Base-by-base conservation (phyloP, 2,888 invertebrate species). In the Hoplodrina blanda region DNA sequence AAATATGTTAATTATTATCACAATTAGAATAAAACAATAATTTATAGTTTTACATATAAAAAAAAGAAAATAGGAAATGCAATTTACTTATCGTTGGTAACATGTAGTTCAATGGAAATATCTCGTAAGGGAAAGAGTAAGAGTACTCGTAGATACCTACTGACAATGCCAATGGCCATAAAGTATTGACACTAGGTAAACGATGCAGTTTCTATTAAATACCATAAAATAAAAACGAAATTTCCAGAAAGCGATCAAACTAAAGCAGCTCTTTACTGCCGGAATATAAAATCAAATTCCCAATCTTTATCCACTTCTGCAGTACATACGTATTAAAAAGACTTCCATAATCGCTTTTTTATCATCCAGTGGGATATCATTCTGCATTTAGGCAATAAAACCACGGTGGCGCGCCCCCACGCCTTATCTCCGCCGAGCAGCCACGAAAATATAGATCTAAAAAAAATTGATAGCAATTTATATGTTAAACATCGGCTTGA, bases 381-480 rank as follows among this genome's bases (percentile, higher is more conserved):
- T 88, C 85, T 87, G 87, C 87, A 91, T 89, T 90, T 87, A 84
- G 85, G 88, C 89, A 92, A 92, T 93, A 91, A 91, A 92, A 90
- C 81, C 88, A 87, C 84, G 83, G 82, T 73, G 76, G 81, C 84
- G 83, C 87, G 87, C 84, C 86, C 87, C 84, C 70, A 67, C 82
- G 87, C 83, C 92, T 93, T 93, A 94, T 94, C 94, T 91, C 81
- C 78, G 46, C 56, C 80, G 84, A 88, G 84, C 93, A 93, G 93
- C 88, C 89, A 85, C 90, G 88, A 89, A 92, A 92, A 93, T 92
- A 92, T 92, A 91, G 92, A 92, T 93, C 91, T 91, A 91, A 90
- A 93, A 92, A 84, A 93, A 93, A 93, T 91, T 92, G 91, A 93
- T 93, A 92, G 91, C 93, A 94, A 94, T 94, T 94, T 94, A 94